Evolutionary conservation across 2,888 invertebrate species (phyloP).

Genomic region (Euzetes globulus): DNA sequence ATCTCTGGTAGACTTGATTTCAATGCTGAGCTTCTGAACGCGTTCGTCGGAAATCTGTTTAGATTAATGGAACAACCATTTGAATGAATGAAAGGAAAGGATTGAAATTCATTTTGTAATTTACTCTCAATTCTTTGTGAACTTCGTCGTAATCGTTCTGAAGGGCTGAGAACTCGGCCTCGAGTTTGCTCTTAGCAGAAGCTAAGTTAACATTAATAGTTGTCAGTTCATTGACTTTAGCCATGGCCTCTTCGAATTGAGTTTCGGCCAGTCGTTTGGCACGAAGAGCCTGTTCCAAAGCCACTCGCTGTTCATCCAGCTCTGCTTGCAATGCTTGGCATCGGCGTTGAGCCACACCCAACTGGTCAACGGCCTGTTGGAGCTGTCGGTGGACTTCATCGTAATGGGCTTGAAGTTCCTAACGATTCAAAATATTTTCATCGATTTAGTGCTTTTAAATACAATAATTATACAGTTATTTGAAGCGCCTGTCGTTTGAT

Average conservation of each 20-base stretch:
- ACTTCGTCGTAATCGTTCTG: conserved; percentile 97
- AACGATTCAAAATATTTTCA: neutral
- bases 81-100: neutral
- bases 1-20: conserved; percentile 89
- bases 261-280: conserved; percentile 83
- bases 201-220: conserved; percentile 91
- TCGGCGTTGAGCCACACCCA: conserved; percentile 80
- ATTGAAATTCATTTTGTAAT: neutral
- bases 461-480: conserved; percentile 57
- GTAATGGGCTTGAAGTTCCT: conserved; percentile 88
- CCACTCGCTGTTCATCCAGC: conserved; percentile 88
- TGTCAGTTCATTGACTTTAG: conserved; percentile 87
- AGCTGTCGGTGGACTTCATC: conserved; percentile 93
- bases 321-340: conserved; percentile 82
- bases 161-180: conserved; percentile 81
- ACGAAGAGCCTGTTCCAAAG: conserved; percentile 82
- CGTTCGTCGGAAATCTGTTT: conserved; percentile 69
- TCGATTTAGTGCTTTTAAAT: too few relatives aligned
- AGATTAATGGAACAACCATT: neutral
- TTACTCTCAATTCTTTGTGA: conserved; percentile 81
- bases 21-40: conserved; percentile 83
- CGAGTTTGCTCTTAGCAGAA: conserved; percentile 86
- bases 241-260: conserved; percentile 79
- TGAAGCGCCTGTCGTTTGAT: conserved; percentile 95
- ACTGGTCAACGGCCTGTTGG: conserved; percentile 88